Evolutionary conservation across 1,140 invertebrate genomes (phyloP).

Genomic region (Drosophila suzukii): DNA sequence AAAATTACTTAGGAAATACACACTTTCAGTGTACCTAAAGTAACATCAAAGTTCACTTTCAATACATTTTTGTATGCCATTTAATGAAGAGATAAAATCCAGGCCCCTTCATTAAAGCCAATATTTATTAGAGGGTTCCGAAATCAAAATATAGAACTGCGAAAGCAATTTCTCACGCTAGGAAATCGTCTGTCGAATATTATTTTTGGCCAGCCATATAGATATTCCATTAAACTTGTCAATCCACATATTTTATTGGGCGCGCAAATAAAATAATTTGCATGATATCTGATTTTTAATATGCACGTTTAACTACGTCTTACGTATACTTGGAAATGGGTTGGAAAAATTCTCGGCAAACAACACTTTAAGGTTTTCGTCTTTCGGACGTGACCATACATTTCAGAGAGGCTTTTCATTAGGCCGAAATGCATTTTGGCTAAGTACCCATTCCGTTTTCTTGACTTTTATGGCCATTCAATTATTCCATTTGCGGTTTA

Average conservation of each 20-base stretch:
- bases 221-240: constrained; percentile 19
- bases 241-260: constrained; percentile 39
- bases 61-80: constrained; percentile 6
- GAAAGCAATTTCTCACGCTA: constrained; percentile 29
- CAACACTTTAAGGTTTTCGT: background rate
- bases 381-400: constrained; percentile 20
- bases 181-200: constrained; percentile 36
- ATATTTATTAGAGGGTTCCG: constrained; percentile 38
- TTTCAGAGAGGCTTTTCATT: constrained; percentile 23
- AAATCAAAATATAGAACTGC: constrained; percentile 30
- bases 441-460: constrained; percentile 12
- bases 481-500: constrained; percentile 56
- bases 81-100: constrained; percentile 18
- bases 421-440: constrained; percentile 35
- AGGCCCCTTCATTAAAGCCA: constrained; percentile 22
- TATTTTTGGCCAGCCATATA: constrained; percentile 59
- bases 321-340: constrained; percentile 4
- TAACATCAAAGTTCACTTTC: constrained; percentile 1
- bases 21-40: too few species aligned
- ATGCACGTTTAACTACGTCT: background rate
- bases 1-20: constrained; percentile 7
- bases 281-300: constrained; percentile 21
- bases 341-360: constrained; percentile 39
- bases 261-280: constrained; percentile 42
- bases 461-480: constrained; percentile 50